Evolutionary conservation across 1,140 invertebrate genomes (phyloP).

Genomic region (Acromyrmex charruanus): DNA sequence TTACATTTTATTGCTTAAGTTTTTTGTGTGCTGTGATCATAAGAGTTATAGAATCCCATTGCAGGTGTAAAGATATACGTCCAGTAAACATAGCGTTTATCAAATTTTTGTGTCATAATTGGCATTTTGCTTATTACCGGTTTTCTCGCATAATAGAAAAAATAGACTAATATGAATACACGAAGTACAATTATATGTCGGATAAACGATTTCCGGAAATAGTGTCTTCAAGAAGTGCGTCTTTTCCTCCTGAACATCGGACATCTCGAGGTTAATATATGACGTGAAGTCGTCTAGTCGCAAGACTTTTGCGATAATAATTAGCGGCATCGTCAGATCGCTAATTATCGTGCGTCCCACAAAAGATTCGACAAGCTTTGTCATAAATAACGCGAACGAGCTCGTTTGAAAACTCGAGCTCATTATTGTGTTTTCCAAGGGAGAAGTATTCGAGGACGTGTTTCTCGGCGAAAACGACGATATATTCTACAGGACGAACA

Average conservation of each 20-base stretch:
- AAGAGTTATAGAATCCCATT: too few relatives aligned
- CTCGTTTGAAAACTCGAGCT: neutral
- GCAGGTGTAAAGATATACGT: too few relatives aligned
- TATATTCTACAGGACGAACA: neutral
- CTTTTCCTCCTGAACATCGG: neutral
- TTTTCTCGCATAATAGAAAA: neutral
- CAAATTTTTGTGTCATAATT: neutral
- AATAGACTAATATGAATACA: neutral
- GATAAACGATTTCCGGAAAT: neutral
- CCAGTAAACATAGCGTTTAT: neutral
- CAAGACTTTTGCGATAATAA: constrained; percentile 41
- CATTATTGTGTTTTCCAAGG: constrained; percentile 55
- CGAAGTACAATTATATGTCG: neutral
- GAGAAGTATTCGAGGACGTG: neutral
- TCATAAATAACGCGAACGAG: constrained; percentile 29
- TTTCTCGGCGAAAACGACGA: neutral
- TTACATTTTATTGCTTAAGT: too few relatives aligned
- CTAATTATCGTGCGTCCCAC: neutral
- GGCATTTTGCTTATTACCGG: constrained; percentile 5
- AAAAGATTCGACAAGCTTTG: neutral
- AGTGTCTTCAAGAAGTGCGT: neutral
- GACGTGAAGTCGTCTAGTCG: neutral
- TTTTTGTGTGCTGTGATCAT: too few relatives aligned
- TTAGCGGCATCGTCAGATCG: constrained; percentile 22
- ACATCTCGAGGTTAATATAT: neutral